phyloP scores from a whole-genome alignment of 2,888 invertebrate genomes.

The Liopterus haemorrhoidalis region DNA sequence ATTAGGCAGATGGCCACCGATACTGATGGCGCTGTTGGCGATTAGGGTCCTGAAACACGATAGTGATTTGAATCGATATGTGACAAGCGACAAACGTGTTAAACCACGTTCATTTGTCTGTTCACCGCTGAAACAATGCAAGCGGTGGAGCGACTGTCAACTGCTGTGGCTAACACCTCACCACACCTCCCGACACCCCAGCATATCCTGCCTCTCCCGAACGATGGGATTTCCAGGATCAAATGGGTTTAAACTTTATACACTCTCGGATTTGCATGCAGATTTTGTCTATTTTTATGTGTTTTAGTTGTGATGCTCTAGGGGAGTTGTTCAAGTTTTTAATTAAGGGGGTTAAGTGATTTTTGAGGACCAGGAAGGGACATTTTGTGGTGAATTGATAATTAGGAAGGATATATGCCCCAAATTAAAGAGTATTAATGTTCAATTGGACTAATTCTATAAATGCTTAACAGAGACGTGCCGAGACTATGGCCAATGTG shows the following conservation, averaged over 20 bases:
- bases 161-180: slow-evolving; percentile 33
- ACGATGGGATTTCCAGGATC: slow-evolving; percentile 32
- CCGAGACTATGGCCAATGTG: too few species aligned
- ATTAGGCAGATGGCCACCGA: too few species aligned
- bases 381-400: too few species aligned
- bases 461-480: too few species aligned
- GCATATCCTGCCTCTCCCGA: slow-evolving; percentile 15
- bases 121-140: slow-evolving; percentile 47
- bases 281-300: background rate
- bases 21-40: too few species aligned
- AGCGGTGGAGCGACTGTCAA: slow-evolving; percentile 43
- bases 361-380: background rate
- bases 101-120: slow-evolving; percentile 49
- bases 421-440: too few species aligned
- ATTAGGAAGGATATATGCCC: too few species aligned
- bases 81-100: slow-evolving; percentile 47
- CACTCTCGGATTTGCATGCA: slow-evolving; percentile 13
- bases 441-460: too few species aligned
- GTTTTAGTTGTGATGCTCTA: background rate
- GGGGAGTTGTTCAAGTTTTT: background rate
- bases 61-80: too few species aligned
- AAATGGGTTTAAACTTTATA: slow-evolving; percentile 27
- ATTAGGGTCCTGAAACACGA: too few species aligned
- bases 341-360: background rate
- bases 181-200: slow-evolving; percentile 19